These are phyloP conservation scores for Myrmecophaga tridactyla DNA, from an alignment of 2,113 vertebrate genomes.

Conservation along the genomic window DNA sequence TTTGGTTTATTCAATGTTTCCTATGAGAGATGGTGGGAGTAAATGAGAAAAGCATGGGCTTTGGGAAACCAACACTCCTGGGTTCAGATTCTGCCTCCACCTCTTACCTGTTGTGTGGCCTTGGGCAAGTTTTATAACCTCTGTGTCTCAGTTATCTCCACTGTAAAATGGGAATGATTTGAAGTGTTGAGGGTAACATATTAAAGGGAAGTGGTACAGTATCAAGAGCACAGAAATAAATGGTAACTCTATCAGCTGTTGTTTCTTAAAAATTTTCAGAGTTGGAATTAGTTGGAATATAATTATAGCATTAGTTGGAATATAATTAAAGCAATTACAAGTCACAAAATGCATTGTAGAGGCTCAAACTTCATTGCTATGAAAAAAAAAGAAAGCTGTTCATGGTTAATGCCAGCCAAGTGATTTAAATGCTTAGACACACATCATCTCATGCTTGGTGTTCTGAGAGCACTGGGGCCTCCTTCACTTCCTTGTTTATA, in stretches of 20 bases:
- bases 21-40: not conserved
- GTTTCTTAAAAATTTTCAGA: not conserved
- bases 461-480: not conserved
- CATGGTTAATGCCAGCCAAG: not conserved
- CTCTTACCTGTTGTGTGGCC: not conserved
- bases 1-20: not conserved
- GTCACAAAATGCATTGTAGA: not conserved
- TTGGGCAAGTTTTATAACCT: not conserved
- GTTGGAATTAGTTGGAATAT: not conserved
- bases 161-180: not conserved
- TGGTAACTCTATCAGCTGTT: not conserved
- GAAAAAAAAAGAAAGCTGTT: slow-evolving; percentile 12
- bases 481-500: slow-evolving; percentile 54
- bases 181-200: not conserved
- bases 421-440: not conserved
- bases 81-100: not conserved
- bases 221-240: not conserved
- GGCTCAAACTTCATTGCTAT: not conserved
- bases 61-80: not conserved
- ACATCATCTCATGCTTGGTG: not conserved
- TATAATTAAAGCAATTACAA: not conserved
- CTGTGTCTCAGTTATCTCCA: not conserved
- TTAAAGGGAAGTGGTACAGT: not conserved
- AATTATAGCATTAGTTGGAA: not conserved
- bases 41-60: not conserved